Conservation (phyloP, 2,797 vertebrate species). For the Tragelaphus eurycerus region DNA sequence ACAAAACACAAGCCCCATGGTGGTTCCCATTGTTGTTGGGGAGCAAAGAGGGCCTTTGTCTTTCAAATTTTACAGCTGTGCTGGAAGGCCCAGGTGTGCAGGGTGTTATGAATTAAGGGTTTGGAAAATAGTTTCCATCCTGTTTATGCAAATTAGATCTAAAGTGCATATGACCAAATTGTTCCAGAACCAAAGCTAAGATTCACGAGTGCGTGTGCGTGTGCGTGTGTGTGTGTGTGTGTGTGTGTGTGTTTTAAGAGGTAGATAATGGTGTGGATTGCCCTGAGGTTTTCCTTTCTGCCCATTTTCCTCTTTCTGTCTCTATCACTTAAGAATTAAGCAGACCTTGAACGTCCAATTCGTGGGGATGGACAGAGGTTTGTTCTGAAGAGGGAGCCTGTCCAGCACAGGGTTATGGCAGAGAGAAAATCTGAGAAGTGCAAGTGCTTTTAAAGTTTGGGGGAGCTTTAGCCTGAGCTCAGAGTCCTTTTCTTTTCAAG, state of each 20-base stretch:
- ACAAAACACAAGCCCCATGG: neutral
- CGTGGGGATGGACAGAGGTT: neutral
- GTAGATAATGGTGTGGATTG: neutral
- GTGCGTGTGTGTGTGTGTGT: neutral
- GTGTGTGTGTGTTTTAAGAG: neutral
- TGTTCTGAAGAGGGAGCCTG: neutral
- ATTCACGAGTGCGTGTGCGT: rapidly evolving
- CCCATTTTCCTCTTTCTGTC: neutral
- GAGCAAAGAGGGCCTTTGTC: conserved; percentile 50
- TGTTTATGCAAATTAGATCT: conserved; percentile 66
- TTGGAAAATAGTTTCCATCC: conserved; percentile 43
- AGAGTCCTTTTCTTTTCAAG: neutral
- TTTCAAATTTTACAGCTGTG: conserved; percentile 56
- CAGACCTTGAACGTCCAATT: neutral
- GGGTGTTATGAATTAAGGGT: conserved; percentile 50
- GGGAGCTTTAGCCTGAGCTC: neutral
- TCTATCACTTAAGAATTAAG: neutral
- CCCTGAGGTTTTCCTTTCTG: neutral
- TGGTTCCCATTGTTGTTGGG: neutral
- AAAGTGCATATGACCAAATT: conserved; percentile 3
- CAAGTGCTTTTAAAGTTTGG: neutral
- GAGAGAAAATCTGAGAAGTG: neutral
- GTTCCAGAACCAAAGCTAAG: conserved; percentile 1
- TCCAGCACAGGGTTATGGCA: neutral
- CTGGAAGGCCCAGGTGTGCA: conserved; percentile 47